Evolutionary conservation across 1,140 invertebrate species (phyloP).

Genomic region (Zaprionus lachaisei): DNA sequence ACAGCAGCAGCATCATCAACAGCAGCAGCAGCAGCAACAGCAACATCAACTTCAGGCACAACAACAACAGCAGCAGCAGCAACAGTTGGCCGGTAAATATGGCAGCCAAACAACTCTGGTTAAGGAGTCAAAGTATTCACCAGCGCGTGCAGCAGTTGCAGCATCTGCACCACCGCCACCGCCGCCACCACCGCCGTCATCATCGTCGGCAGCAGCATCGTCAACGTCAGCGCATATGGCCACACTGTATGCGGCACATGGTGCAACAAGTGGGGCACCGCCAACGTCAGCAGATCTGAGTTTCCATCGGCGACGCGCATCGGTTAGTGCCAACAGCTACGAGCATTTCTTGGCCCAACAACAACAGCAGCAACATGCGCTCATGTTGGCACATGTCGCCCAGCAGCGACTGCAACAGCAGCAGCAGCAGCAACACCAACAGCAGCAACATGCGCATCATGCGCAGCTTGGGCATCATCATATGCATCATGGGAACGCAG

Average conservation of each 20-base stretch:
- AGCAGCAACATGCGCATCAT: conserved; percentile 47
- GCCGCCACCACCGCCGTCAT: conserved; percentile 57
- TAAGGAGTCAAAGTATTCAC: conserved; percentile 63
- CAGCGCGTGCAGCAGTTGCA: conserved; percentile 30
- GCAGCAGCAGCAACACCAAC: conserved; percentile 50
- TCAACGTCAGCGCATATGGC: conserved; percentile 63
- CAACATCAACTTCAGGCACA: conserved; percentile 27
- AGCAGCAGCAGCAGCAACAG: conserved; percentile 31
- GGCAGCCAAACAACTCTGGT: conserved; percentile 33
- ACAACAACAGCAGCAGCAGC: conserved; percentile 30
- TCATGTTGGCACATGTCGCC: conserved; percentile 70
- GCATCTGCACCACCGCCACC: conserved; percentile 62
- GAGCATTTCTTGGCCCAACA: conserved; percentile 77
- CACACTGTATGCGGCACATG: conserved; percentile 51
- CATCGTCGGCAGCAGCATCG: conserved; percentile 50
- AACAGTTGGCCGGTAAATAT: conserved; percentile 44
- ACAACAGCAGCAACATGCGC: conserved; percentile 73
- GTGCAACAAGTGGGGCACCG: conserved; percentile 19
- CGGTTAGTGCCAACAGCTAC: conserved; percentile 71
- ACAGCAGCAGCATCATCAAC: conserved; percentile 31
- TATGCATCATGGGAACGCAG: conserved; percentile 22
- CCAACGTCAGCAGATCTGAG: conserved; percentile 49
- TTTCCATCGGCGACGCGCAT: conserved; percentile 68
- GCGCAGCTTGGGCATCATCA: conserved; percentile 41
- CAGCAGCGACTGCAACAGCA: conserved; percentile 58